Conservation (phyloP, 2,888 invertebrate genomes). For the Acrobasis consociella region DNA sequence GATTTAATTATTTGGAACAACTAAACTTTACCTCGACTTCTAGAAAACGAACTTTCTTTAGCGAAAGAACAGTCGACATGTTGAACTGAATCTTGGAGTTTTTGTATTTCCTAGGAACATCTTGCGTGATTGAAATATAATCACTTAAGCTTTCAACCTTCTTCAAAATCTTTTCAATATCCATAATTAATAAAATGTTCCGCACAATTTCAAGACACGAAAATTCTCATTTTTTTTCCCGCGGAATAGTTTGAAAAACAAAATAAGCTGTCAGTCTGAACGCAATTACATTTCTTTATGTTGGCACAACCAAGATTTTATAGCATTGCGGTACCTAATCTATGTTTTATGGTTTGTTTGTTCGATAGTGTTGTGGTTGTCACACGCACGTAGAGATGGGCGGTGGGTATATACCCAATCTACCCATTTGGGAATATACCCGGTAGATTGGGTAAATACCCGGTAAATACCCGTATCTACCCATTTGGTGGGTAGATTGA, state of each 20-base stretch:
- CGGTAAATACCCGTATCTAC: too few species aligned
- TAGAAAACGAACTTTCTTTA: conserved; percentile 58
- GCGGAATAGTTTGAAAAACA: conserved; percentile 44
- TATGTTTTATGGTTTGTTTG: too few species aligned
- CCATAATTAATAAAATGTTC: conserved; percentile 45
- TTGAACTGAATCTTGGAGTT: conserved; percentile 51
- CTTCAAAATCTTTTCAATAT: conserved; percentile 49
- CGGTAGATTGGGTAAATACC: too few species aligned
- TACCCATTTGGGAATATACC: too few species aligned
- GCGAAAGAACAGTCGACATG: conserved; percentile 52
- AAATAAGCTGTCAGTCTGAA: not conserved
- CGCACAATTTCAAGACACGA: not conserved
- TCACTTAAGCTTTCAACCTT: conserved; percentile 51
- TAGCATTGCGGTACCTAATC: too few species aligned
- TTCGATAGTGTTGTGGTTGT: too few species aligned
- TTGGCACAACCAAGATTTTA: conserved; percentile 1
- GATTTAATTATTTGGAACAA: not conserved
- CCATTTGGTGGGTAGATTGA: too few species aligned
- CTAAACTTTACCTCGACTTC: conserved; percentile 59
- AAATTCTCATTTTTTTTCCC: conserved; percentile 32
- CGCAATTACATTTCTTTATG: not conserved
- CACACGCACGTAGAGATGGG: too few species aligned
- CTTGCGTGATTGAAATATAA: conserved; percentile 52
- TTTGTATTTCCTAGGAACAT: conserved; percentile 41
- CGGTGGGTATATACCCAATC: too few species aligned